Percentiles rank a stretch among this genome's conserved stretches.
Evolutionary conservation across 2,113 vertebrate species (phyloP).

Genomic region (Axis porcinus): DNA sequence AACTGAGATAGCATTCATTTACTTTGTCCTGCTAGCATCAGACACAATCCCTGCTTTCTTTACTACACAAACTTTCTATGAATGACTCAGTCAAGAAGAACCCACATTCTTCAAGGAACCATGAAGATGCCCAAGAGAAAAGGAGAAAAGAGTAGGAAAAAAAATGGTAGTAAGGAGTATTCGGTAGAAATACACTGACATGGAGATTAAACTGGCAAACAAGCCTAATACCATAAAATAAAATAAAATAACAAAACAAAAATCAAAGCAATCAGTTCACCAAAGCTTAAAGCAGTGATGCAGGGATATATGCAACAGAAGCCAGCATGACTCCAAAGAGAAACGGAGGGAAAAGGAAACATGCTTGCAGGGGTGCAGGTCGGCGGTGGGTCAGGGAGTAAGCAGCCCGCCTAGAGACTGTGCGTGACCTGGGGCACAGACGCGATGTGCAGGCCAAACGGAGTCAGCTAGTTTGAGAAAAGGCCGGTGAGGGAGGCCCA

Average conservation of each 20-base stretch:
- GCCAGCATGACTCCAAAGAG: too few relatives aligned
- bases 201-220: neutral
- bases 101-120: neutral
- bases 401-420: too few relatives aligned
- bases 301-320: neutral
- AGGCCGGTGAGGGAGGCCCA: neutral
- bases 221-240: neutral
- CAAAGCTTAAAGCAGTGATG: neutral
- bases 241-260: neutral
- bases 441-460: rapidly evolving
- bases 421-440: neutral
- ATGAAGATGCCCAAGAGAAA: neutral
- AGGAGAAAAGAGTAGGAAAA: neutral
- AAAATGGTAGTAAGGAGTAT: neutral
- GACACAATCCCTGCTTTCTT: neutral
- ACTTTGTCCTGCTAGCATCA: neutral
- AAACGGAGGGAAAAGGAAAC: neutral
- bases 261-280: neutral
- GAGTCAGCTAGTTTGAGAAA: neutral
- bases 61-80: neutral
- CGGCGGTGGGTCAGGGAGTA: too few relatives aligned
- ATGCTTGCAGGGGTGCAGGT: rapidly evolving
- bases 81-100: neutral
- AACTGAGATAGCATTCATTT: neutral
- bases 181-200: neutral